Base-by-base conservation (phyloP, 2,888 invertebrate genomes). In the Ophion costatus region DNA sequence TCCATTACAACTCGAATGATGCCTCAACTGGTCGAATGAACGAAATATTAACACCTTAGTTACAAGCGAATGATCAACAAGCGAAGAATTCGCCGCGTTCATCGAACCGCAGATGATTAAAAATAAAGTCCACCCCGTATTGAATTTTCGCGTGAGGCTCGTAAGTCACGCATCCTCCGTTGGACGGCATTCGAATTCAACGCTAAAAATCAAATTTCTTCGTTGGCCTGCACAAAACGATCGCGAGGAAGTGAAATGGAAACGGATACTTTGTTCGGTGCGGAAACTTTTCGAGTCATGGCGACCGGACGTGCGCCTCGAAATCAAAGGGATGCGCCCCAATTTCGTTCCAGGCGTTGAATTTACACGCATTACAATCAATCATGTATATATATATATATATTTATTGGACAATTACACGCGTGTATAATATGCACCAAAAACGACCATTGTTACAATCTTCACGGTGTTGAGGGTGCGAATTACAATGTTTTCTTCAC, bases 351-450 rank as follows among this genome's bases (percentile, higher is more conserved):
- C 74, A 51, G 45, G 45, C 66, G 33, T 51, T 38, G 1, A 45
- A 56, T 77, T 82, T 82, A 17, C 85, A 77, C 85, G 84, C 82
- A 56, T 88, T 88, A 87, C 84, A 86, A 86, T 88, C 84, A 67
- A 87, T 86, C 84, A 86, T 83, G 82, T 86, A 84, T 88, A 80
- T 86, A 51, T 83, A 83, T 86, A 84, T 88, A 80, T 86, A 51
- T 56, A 51, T 86, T 87, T 80, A 87, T 88, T 88, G 76, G 71
- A 85, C 80, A 87, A 82, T 78, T 84, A 86, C 78, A 85, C 75
- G 70, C 86, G 57, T 87, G 11, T 51, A 85, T 75, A 79, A 51
- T 85, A 84, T 85, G 74, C 71, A 77, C 61, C 76, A 57, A 63
- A 33, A 77, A 81, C 76, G 81, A 51, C 76, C 69, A 85, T 56